Conservation (phyloP, 2,888 invertebrate genomes). For the Sabellastarte sp. region DNA sequence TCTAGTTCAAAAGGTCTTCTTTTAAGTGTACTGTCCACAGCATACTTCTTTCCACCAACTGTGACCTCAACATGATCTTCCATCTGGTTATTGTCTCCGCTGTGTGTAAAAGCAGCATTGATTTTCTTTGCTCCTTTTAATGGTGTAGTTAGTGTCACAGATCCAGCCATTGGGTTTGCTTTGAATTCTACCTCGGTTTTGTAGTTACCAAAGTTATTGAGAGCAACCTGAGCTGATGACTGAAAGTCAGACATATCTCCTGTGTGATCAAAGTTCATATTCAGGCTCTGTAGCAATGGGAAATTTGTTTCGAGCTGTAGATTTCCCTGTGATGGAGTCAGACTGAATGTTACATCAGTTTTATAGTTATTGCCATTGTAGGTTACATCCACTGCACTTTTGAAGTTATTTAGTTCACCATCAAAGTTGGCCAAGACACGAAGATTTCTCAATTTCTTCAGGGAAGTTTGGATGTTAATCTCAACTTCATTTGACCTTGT, state of each 20-base stretch:
- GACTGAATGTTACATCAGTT: background rate
- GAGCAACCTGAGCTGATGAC: background rate
- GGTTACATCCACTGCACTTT: background rate
- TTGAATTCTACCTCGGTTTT: no score
- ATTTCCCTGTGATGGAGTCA: background rate
- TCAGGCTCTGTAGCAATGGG: no score
- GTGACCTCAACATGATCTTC: conserved; percentile 4
- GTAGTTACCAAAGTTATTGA: no score
- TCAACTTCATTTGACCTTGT: background rate
- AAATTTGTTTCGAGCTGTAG: background rate
- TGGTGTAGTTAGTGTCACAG: conserved; percentile 7
- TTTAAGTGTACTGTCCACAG: background rate
- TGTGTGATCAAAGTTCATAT: background rate
- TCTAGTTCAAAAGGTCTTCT: background rate
- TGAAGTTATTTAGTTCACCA: background rate
- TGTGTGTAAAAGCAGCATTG: conserved; percentile 8
- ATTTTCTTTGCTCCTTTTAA: background rate
- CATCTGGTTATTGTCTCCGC: background rate
- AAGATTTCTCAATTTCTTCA: background rate
- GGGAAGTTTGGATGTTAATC: background rate
- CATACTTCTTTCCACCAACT: background rate
- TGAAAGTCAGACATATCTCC: background rate
- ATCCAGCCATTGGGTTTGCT: background rate
- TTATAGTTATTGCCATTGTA: background rate
- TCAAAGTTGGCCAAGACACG: background rate